Percentiles rank a stretch among this genome's conserved stretches.
These are phyloP conservation scores for Ptyas mucosa DNA, from an alignment of 2,113 vertebrate species.

Conservation along the genomic window DNA sequence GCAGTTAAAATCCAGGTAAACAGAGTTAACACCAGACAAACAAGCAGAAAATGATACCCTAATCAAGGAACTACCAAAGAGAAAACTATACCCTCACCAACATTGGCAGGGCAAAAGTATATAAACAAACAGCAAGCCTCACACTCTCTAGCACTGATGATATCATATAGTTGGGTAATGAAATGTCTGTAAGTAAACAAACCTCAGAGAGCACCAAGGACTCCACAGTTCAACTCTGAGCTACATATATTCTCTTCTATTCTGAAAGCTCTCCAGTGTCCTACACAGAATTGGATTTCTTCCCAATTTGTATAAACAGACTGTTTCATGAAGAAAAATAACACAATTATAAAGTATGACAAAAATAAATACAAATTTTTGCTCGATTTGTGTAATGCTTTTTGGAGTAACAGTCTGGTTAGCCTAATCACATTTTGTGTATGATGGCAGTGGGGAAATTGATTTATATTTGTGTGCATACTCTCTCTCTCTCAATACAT, in stretches of 20 bases:
- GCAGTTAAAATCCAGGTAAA: not conserved
- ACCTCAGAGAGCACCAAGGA: not conserved
- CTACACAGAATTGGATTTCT: not conserved
- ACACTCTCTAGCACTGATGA: not conserved
- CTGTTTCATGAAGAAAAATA: not conserved
- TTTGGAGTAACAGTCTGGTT: not conserved
- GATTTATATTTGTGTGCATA: not conserved
- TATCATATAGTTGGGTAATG: not conserved
- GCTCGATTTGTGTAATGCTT: not conserved
- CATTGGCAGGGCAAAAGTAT: not conserved
- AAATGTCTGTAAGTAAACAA: not conserved
- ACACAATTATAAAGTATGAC: not conserved
- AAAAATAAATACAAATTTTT: not conserved
- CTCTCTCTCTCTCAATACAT: not conserved
- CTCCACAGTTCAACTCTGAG: not conserved
- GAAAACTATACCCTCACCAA: not conserved
- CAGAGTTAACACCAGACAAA: not conserved
- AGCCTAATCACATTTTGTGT: not conserved
- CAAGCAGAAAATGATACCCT: not conserved
- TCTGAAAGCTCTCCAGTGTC: not conserved
- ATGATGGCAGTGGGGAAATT: not conserved
- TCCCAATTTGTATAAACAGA: not conserved
- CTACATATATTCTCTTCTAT: not conserved
- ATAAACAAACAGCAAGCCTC: not conserved
- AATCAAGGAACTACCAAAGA: not conserved